phyloP scores from a whole-genome alignment of 2,113 vertebrate species.

The Siniperca chuatsi region DNA sequence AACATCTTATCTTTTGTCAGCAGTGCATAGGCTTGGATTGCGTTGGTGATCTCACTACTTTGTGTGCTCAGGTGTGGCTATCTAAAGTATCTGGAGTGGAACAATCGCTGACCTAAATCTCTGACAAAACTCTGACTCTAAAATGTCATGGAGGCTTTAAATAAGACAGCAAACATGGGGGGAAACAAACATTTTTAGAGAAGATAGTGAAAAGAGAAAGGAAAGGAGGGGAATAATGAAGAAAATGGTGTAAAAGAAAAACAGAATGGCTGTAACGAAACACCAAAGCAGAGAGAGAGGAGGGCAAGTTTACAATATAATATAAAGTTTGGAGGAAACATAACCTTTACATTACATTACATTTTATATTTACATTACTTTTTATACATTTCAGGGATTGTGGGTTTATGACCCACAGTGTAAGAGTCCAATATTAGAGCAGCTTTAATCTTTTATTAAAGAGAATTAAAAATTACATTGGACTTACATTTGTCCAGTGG shows the following conservation, averaged over 20 bases:
- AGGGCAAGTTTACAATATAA: neutral
- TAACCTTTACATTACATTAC: no score
- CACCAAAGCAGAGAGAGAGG: neutral
- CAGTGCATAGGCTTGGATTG: neutral
- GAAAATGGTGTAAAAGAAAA: neutral
- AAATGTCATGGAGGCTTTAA: neutral
- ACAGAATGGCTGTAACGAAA: neutral
- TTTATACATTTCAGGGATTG: neutral
- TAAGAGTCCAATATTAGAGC: neutral
- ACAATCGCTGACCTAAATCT: conserved; percentile 66
- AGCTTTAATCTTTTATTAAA: neutral
- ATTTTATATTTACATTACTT: no score
- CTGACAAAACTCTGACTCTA: conserved; percentile 4
- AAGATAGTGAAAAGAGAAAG: neutral
- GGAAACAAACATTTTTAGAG: neutral
- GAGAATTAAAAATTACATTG: neutral
- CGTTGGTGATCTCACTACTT: conserved; percentile 22
- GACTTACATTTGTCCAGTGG: no score
- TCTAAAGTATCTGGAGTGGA: conserved; percentile 31
- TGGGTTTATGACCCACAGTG: neutral
- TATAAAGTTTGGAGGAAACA: no score
- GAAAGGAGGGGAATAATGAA: neutral
- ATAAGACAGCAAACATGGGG: neutral
- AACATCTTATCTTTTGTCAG: conserved; percentile 13
- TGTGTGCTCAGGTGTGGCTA: conserved; percentile 61